A percentile compares a stretch with the other conserved stretches of the same genome.
Evolutionary conservation across 1,140 invertebrate genomes (phyloP).

Genomic region (Meloidogyne floridensis): DNA sequence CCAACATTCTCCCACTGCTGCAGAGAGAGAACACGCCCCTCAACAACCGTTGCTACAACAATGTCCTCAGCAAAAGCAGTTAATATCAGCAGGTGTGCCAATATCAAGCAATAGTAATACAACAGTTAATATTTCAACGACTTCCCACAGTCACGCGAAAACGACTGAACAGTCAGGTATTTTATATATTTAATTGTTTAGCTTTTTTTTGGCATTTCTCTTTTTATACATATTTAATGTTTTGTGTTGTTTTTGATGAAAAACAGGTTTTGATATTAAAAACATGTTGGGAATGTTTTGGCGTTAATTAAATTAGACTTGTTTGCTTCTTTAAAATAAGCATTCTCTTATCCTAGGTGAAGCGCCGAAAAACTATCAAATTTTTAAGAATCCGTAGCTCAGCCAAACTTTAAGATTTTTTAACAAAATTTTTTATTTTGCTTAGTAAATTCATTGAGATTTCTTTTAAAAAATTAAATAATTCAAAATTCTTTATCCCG

Average conservation of each 20-base stretch:
- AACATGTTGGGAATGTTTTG: neutral
- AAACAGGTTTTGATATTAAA: neutral
- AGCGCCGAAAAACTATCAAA: too few species aligned
- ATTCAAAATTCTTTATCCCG: too few species aligned
- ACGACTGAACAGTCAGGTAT: neutral
- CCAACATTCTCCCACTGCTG: neutral
- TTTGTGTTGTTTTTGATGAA: neutral
- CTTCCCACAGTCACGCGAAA: neutral
- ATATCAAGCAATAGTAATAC: neutral
- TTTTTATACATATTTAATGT: neutral
- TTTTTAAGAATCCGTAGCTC: too few species aligned
- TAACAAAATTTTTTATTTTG: too few species aligned
- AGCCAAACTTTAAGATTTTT: too few species aligned
- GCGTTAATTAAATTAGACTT: neutral
- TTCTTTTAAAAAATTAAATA: too few species aligned
- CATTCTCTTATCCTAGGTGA: too few species aligned
- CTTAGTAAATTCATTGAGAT: too few species aligned
- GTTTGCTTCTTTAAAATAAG: too few species aligned
- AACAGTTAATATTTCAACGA: neutral
- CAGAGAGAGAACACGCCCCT: neutral
- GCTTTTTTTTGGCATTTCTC: neutral
- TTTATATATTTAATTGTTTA: neutral
- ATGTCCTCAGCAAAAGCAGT: neutral
- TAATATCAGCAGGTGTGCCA: slow-evolving; percentile 4
- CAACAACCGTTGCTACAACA: slow-evolving; percentile 5